Base-by-base conservation (phyloP, 2,888 invertebrate genomes). In the Polydesmus complanatus region DNA sequence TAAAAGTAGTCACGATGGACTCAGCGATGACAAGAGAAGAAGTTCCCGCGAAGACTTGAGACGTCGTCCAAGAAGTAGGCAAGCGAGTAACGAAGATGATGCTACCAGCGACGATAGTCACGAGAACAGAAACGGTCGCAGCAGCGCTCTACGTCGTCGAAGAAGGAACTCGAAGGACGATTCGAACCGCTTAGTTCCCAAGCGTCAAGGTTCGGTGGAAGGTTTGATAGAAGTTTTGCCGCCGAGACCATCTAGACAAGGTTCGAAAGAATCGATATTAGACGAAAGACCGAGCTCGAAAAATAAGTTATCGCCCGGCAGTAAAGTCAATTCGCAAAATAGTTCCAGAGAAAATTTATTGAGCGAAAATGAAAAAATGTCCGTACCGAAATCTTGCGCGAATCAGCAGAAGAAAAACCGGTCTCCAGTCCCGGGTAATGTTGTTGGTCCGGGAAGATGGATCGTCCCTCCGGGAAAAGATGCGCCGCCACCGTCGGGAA, bases 231-330 rank as follows among this genome's bases (percentile, higher is more conserved):
- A 60, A n/a, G 54, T 54, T 11, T 14, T 27, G 14, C 60, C 60
- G 2, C 60, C 60, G 0, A 53, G 60, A 54, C 60, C 60, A 18
- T 54, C 54, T 5, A 27, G 54, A 11, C 18, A 27, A 2, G 49
- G 60, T 14, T 60, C 60, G 1, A 27, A 54, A n/a, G 60, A 60
- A 25, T 51, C 2, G n/a, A 60, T 60, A n/a, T n/a, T 60, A n/a
- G 60, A 60, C 49, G 60, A 60, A 23, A 60, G 26, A 47, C 54
- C 53, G 8, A 27, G 48, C n/a, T n/a, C n/a, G n/a, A n/a, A n/a
- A 37, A 37, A 5, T 37, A 37, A 37, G 14, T 5, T 14, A 14
- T 14, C 37, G 37, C 37, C 37, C 5, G 14, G 8, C 5, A 37
- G 37, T 37, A 37, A 37, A 37, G 14, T 14, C 8, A 37, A 14